These are phyloP conservation scores for Callyntrura guangdongensis DNA, from an alignment of 2,888 invertebrate genomes.

Conservation along the genomic window DNA sequence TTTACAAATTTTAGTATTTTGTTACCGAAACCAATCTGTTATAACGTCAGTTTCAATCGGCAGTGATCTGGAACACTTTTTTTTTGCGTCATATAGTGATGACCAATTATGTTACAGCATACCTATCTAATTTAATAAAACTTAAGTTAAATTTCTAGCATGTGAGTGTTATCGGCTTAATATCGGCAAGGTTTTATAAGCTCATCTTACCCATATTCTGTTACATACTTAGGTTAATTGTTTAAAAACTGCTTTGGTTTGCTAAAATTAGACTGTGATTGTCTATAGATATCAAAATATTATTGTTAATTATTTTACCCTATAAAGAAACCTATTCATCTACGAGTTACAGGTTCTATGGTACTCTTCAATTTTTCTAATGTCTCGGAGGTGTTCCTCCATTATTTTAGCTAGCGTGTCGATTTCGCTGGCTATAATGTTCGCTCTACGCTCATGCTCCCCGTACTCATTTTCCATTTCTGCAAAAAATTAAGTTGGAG, in stretches of 20 bases:
- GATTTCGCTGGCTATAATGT: constrained; percentile 88
- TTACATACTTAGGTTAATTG: background rate
- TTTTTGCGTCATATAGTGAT: background rate
- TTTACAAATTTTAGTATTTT: background rate
- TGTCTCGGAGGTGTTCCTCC: constrained; percentile 88
- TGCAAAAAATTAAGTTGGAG: constrained; percentile 80
- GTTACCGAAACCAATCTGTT: background rate
- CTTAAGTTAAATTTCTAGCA: too few relatives aligned
- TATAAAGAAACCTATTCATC: constrained; percentile 37
- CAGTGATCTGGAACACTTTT: constrained; percentile 28
- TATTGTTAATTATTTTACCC: constrained; percentile 16
- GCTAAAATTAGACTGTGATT: constrained; percentile 21
- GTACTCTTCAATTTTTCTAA: constrained; percentile 88
- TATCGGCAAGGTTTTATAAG: constrained; percentile 38
- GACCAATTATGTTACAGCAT: background rate
- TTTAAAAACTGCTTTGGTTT: constrained; percentile 58
- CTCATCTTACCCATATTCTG: constrained; percentile 13
- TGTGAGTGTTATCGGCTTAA: background rate
- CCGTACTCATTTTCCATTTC: constrained; percentile 90
- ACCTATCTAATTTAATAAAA: background rate
- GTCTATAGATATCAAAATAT: constrained; percentile 32
- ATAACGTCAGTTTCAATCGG: constrained; percentile 24
- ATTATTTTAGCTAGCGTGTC: constrained; percentile 89
- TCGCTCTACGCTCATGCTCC: constrained; percentile 89
- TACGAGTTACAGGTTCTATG: constrained; percentile 88